phyloP scores from a whole-genome alignment of 2,888 invertebrate species.

The Eupeodes luniger region DNA sequence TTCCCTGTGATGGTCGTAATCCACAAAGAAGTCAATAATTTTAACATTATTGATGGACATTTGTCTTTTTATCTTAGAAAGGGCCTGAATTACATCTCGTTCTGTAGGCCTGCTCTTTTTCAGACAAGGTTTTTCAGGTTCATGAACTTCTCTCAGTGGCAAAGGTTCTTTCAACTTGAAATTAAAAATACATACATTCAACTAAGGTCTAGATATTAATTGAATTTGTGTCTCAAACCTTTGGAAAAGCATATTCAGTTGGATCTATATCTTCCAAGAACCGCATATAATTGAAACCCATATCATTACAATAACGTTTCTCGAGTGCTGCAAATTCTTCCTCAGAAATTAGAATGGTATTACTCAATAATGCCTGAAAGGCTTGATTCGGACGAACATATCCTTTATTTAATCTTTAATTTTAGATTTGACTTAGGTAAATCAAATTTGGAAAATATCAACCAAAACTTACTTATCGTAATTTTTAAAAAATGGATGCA shows the following conservation, averaged over 20 bases:
- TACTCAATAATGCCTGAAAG: constrained; percentile 88
- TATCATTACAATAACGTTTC: constrained; percentile 89
- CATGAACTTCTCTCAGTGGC: constrained; percentile 78
- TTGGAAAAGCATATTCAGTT: constrained; percentile 81
- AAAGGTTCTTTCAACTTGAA: constrained; percentile 59
- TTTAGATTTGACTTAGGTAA: not conserved
- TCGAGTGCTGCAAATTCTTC: constrained; percentile 89
- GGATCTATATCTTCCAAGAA: constrained; percentile 87
- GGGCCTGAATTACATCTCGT: constrained; percentile 88
- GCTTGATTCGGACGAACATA: constrained; percentile 89
- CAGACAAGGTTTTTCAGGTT: constrained; percentile 79
- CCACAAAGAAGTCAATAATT: constrained; percentile 88
- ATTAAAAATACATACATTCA: not conserved
- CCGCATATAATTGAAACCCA: constrained; percentile 90
- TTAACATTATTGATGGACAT: constrained; percentile 88
- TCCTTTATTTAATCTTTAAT: constrained; percentile 87
- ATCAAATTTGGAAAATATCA: not conserved
- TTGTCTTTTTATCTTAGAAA: constrained; percentile 90
- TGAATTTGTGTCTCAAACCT: constrained; percentile 60
- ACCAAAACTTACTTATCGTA: constrained; percentile 87
- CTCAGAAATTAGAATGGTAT: constrained; percentile 88
- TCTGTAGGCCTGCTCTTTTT: constrained; percentile 83
- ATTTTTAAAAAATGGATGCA: constrained; percentile 89
- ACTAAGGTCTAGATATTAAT: no score
- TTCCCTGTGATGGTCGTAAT: constrained; percentile 88